Evolutionary conservation across 2,888 invertebrate genomes (phyloP), one percentile per base, ranked within the genome.

Genomic region (Trimorus sp.): DNA sequence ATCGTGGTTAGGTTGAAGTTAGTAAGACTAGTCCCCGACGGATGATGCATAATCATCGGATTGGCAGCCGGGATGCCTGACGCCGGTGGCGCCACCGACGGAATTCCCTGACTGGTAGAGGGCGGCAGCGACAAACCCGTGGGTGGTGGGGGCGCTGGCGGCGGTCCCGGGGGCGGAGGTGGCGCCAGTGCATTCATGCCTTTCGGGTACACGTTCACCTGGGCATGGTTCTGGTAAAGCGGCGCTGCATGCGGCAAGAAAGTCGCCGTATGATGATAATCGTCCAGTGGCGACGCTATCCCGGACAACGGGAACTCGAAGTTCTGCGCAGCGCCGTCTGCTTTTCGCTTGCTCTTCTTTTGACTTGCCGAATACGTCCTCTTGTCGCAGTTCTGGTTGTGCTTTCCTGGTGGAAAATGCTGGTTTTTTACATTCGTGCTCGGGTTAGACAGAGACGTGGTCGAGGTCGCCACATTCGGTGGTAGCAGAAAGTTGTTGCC

Each of bases 1-100:
- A 97, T 96, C 0, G 96, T 95, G 87, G 96, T 96, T 53, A 97
- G 92, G 92, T 96, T 96, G 89, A 97, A 97, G 90, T 96, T 97
- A 0, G 96, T 95, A 45, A 95, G 91, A 70, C 93, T 93, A 6
- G 93, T 93, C 48, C 94, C 93, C 4, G 91, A 91, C 0, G 91
- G 90, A 88, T 91, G 91, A 86, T 91, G 90, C 87, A 91, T 90
- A 4, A 87, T 85, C 85, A 89, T 89, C 0, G 89, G 86, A 73
- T 90, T 90, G 68, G 86, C 84, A 3, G 86, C 80, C 4, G 86
- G 84, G 6, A 86, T 87, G 14, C 87, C 86, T 15, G 68, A 77
- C 48, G 86, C 65, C 7, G 87, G 16, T 1, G 85, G 83, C 7
- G 85, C 78, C 8, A 85, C 79, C 1, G 87, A 37, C 9, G 86